Evolutionary conservation across 2,113 vertebrate species (phyloP).

Genomic region (Thermophis baileyi): DNA sequence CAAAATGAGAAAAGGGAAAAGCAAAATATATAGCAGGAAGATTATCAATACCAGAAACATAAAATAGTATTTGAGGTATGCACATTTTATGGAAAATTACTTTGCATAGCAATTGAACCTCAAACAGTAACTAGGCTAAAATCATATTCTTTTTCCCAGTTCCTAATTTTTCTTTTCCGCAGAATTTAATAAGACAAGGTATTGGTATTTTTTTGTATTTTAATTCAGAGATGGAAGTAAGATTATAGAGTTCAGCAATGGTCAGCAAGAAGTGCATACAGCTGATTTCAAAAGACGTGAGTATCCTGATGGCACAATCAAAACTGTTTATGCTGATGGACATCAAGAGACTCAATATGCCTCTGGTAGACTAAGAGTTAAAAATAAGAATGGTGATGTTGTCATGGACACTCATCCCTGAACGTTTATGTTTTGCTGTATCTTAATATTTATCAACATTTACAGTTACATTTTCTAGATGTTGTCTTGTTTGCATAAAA

Average conservation of each 20-base stretch:
- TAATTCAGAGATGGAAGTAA: constrained; percentile 85
- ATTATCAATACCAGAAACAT: background rate
- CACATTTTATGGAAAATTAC: background rate
- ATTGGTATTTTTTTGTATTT: background rate
- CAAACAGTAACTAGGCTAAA: background rate
- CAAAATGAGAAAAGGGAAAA: background rate
- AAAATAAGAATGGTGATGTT: constrained; percentile 88
- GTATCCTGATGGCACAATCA: constrained; percentile 92
- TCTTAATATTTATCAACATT: background rate
- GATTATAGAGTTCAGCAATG: constrained; percentile 91
- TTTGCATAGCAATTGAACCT: background rate
- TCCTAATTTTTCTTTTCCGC: background rate
- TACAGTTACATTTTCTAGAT: background rate
- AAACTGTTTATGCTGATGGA: constrained; percentile 88
- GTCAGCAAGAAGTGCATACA: constrained; percentile 91
- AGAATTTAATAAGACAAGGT: background rate
- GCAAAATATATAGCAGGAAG: background rate
- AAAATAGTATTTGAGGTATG: background rate
- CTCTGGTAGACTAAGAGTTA: constrained; percentile 84
- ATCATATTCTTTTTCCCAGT: background rate
- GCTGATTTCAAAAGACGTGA: constrained; percentile 86
- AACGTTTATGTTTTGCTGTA: constrained; percentile 2
- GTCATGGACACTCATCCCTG: constrained; percentile 76
- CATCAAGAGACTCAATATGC: constrained; percentile 89
- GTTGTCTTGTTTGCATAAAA: background rate